These are phyloP conservation scores for Xiphophorus maculatus DNA, from an alignment of 2,113 vertebrate genomes.

Conservation along the genomic window DNA sequence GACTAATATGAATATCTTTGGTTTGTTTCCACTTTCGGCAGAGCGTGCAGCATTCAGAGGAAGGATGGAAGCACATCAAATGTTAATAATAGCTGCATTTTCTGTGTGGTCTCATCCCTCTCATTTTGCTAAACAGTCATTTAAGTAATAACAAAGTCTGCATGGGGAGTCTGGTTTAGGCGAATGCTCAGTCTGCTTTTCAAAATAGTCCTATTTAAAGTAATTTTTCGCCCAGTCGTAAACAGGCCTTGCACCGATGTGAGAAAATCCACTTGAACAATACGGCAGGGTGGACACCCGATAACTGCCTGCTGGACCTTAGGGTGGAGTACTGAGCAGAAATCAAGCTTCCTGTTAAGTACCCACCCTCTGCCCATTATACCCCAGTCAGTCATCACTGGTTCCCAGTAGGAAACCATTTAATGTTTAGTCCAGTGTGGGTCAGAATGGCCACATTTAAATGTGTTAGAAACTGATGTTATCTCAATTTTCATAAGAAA, in stretches of 20 bases:
- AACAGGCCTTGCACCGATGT: background rate
- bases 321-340: conserved; percentile 24
- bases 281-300: background rate
- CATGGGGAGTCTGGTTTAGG: background rate
- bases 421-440: conserved; percentile 17
- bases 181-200: background rate
- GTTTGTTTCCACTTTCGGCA: background rate
- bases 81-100: background rate
- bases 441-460: too few relatives aligned
- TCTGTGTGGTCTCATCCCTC: background rate
- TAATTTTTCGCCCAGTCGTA: background rate
- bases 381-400: conserved; percentile 44
- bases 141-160: background rate
- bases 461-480: too few relatives aligned
- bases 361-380: conserved; percentile 60
- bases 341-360: conserved; percentile 62
- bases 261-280: conserved; percentile 12
- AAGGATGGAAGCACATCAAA: background rate
- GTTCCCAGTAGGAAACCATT: conserved; percentile 21
- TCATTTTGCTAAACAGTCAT: conserved; percentile 3
- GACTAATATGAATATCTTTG: accelerated
- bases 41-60: background rate
- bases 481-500: too few relatives aligned
- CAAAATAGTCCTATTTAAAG: background rate
- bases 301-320: background rate